Percentiles rank a stretch among this genome's conserved stretches.
Evolutionary conservation across 2,888 invertebrate genomes (phyloP).

Genomic region (Melitaea athalia): DNA sequence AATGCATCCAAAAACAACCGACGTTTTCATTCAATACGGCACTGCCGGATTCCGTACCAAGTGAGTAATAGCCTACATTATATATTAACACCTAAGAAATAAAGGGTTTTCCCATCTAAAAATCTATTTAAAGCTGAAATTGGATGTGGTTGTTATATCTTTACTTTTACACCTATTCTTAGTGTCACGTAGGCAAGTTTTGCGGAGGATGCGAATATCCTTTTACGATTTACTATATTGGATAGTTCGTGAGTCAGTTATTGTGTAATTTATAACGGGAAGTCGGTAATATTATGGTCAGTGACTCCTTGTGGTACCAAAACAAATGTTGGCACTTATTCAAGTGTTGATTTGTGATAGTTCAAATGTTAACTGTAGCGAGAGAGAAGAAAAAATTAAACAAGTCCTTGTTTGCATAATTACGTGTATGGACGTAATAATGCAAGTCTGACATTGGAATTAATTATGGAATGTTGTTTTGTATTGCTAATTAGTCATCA

Average conservation of each 20-base stretch:
- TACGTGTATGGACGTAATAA: constrained; percentile 28
- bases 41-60: constrained; percentile 93
- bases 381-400: constrained; percentile 15
- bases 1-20: constrained; percentile 88
- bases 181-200: constrained; percentile 48
- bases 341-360: constrained; percentile 18
- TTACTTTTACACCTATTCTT: constrained; percentile 20
- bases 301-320: constrained; percentile 62
- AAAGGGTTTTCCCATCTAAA: constrained; percentile 27
- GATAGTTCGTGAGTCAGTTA: constrained; percentile 64
- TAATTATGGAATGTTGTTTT: constrained; percentile 33
- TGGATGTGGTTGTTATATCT: neutral
- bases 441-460: constrained; percentile 40
- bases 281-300: constrained; percentile 68
- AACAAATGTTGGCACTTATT: constrained; percentile 52
- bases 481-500: constrained; percentile 10
- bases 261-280: constrained; percentile 74
- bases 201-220: constrained; percentile 43
- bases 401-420: constrained; percentile 39
- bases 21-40: constrained; percentile 88
- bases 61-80: constrained; percentile 76
- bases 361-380: neutral
- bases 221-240: constrained; percentile 43
- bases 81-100: constrained; percentile 34
- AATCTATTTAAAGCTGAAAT: constrained; percentile 13